Conservation (phyloP, 2,888 invertebrate genomes). For the Plutella xylostella region DNA sequence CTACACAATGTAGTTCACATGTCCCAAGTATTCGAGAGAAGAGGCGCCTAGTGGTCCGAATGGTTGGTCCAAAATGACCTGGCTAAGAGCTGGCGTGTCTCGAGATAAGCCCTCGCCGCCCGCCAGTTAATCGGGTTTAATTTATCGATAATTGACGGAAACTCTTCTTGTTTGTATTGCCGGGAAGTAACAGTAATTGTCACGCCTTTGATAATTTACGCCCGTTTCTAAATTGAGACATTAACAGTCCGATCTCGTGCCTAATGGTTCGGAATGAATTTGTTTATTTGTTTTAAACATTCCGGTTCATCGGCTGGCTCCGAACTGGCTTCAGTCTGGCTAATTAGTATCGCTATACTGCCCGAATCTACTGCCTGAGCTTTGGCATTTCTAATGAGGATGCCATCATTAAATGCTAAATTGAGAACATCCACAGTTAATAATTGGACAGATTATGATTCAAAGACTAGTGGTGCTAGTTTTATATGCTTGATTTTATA, state of each 20-base stretch:
- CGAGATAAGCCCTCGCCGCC: conserved; percentile 60
- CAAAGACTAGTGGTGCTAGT: conserved; percentile 17
- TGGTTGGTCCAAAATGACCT: too few relatives aligned
- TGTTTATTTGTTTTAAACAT: conserved; percentile 40
- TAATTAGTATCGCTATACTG: conserved; percentile 12
- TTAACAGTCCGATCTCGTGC: conserved; percentile 68
- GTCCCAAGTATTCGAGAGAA: too few relatives aligned
- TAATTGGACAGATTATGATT: conserved; percentile 15
- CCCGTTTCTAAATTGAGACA: conserved; percentile 69
- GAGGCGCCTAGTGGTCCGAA: too few relatives aligned
- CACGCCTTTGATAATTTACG: conserved; percentile 71
- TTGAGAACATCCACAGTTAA: conserved; percentile 14
- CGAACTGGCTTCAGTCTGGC: conserved; percentile 7
- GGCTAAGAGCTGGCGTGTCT: conserved; percentile 67
- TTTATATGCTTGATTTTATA: conserved; percentile 15
- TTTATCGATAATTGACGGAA: conserved; percentile 71
- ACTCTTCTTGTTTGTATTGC: conserved; percentile 69
- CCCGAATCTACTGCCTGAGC: conserved; percentile 3
- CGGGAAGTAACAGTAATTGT: conserved; percentile 70
- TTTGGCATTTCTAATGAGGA: conserved; percentile 15
- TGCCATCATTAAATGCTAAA: conserved; percentile 15
- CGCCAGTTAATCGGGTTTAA: conserved; percentile 70
- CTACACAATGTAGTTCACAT: too few relatives aligned
- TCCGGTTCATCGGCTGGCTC: conserved; percentile 32
- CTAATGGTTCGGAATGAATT: conserved; percentile 63